Conservation (phyloP, 1,140 invertebrate species). For the Lepidostoma basale region DNA sequence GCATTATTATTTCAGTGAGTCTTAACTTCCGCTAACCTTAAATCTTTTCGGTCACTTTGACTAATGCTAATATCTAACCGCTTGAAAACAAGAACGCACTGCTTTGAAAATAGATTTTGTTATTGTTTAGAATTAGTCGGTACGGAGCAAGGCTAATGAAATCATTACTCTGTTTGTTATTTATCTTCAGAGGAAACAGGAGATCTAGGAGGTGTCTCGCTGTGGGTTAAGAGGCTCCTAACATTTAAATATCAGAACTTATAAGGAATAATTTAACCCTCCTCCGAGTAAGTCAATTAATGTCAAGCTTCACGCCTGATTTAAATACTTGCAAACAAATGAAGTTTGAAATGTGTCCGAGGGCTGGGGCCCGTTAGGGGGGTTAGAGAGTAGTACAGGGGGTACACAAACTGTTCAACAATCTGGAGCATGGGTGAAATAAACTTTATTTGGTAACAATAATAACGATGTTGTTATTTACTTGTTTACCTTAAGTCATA, state of each 20-base stretch:
- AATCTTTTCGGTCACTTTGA: not conserved
- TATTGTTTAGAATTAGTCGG: not conserved
- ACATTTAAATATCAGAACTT: not conserved
- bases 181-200: not conserved
- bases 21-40: too few relatives aligned
- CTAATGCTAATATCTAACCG: not conserved
- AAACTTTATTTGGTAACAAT: too few relatives aligned
- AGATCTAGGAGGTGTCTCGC: not conserved
- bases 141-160: not conserved
- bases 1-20: too few relatives aligned
- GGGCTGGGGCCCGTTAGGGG: too few relatives aligned
- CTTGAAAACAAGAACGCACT: not conserved
- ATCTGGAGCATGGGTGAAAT: too few relatives aligned
- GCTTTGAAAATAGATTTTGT: not conserved
- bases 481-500: too few relatives aligned
- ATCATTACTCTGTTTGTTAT: not conserved
- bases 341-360: conserved; percentile 1
- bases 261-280: conserved; percentile 1
- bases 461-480: too few relatives aligned
- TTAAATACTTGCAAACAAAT: conserved; percentile 15
- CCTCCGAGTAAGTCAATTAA: conserved; percentile 6
- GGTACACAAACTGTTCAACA: too few relatives aligned
- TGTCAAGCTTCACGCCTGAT: conserved; percentile 6
- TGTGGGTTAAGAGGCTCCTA: not conserved
- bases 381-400: too few relatives aligned